Percentiles rank a stretch among this genome's conserved stretches.
phyloP scores from a whole-genome alignment of 2,797 vertebrate species.

The Danionella dracula region DNA sequence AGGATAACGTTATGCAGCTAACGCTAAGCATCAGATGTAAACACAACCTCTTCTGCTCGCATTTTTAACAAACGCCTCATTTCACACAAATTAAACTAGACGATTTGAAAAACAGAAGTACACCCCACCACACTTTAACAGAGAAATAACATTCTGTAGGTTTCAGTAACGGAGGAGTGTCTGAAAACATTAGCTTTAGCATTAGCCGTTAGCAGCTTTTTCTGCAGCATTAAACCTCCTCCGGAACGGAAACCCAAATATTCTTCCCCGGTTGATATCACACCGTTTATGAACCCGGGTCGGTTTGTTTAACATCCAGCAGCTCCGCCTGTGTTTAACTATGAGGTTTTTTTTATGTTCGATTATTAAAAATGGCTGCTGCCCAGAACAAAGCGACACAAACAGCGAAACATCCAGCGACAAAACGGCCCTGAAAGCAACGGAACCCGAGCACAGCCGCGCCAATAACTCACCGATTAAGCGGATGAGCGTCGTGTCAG shows the following conservation, averaged over 20 bases:
- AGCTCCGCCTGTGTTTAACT: constrained; percentile 23
- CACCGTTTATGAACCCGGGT: neutral
- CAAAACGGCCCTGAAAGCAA: constrained; percentile 29
- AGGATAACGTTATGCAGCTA: too few relatives aligned
- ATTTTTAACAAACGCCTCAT: neutral
- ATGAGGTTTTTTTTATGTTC: constrained; percentile 53
- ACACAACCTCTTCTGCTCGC: neutral
- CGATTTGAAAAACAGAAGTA: neutral
- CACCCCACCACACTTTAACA: neutral
- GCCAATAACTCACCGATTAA: constrained; percentile 64
- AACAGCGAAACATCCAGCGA: constrained; percentile 55
- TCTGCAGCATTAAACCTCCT: neutral
- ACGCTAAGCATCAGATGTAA: constrained; percentile 22
- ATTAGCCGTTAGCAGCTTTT: neutral
- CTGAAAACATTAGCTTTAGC: neutral
- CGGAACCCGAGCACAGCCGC: constrained; percentile 19
- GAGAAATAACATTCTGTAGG: neutral
- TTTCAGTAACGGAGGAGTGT: neutral
- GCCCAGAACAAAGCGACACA: constrained; percentile 80
- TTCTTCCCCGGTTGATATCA: neutral
- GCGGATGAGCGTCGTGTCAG: constrained; percentile 49
- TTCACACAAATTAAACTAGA: neutral
- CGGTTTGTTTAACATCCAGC: constrained; percentile 16
- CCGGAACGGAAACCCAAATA: neutral
- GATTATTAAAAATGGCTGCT: constrained; percentile 81